These are phyloP conservation scores for Anarsia innoxiella DNA, from an alignment of 2,888 invertebrate species.

Conservation along the genomic window DNA sequence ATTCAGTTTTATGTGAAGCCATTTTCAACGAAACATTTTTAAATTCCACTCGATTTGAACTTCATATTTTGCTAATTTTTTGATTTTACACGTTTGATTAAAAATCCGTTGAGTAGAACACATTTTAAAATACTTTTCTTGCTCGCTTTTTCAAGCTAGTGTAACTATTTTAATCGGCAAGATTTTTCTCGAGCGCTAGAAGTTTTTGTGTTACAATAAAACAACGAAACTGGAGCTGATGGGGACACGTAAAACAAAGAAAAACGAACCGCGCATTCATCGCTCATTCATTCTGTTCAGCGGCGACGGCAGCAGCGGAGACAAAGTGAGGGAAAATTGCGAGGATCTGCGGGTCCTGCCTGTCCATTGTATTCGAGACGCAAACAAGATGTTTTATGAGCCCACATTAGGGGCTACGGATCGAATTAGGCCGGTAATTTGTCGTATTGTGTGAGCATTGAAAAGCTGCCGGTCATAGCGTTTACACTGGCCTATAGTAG, in stretches of 20 bases:
- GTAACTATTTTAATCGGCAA: too few species aligned
- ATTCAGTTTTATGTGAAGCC: too few species aligned
- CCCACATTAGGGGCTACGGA: conserved; percentile 55
- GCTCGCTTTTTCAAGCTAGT: too few species aligned
- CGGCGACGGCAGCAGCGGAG: conserved; percentile 49
- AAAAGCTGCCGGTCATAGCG: conserved; percentile 29
- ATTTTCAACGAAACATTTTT: too few species aligned
- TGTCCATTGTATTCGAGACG: conserved; percentile 50
- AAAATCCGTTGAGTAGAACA: too few species aligned
- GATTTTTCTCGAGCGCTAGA: too few species aligned
- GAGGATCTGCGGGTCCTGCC: conserved; percentile 33
- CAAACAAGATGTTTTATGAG: conserved; percentile 68
- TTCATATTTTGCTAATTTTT: too few species aligned
- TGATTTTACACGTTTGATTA: too few species aligned
- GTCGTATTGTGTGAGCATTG: conserved; percentile 39
- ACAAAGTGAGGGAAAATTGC: conserved; percentile 59
- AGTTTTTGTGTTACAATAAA: conserved; percentile 1
- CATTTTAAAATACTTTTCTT: too few species aligned
- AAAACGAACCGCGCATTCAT: conserved; percentile 47
- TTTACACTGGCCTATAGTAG: conserved; percentile 8
- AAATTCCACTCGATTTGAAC: too few species aligned
- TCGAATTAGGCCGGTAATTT: conserved; percentile 55
- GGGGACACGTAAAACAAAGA: conserved; percentile 36
- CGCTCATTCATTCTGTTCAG: conserved; percentile 45
- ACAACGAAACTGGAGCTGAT: conserved; percentile 5